Evolutionary conservation across 2,797 vertebrate species (phyloP).

Genomic region (Otolemur crassicaudatus): DNA sequence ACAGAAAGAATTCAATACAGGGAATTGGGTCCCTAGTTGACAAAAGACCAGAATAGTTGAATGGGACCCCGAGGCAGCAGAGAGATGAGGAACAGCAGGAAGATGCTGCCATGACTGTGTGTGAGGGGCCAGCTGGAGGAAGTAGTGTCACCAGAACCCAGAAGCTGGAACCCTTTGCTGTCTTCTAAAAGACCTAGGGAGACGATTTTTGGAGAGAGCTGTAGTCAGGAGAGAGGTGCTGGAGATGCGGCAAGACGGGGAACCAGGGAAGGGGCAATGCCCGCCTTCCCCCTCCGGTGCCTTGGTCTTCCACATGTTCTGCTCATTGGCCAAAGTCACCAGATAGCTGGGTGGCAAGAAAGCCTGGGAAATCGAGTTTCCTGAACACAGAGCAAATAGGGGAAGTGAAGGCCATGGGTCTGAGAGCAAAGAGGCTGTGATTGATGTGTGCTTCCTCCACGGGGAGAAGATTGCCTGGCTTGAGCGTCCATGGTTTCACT

Average conservation of each 20-base stretch:
- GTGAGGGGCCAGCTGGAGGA: neutral
- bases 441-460: too few relatives aligned
- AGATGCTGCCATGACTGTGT: neutral
- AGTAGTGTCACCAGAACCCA: neutral
- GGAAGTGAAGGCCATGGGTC: neutral
- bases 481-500: rapidly evolving
- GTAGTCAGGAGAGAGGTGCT: neutral
- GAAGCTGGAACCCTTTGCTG: neutral
- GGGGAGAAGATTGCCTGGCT: neutral
- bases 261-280: rapidly evolving
- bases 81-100: neutral
- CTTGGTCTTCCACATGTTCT: neutral
- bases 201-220: neutral
- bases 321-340: neutral
- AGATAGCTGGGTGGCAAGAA: neutral
- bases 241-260: neutral
- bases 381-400: neutral
- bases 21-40: neutral
- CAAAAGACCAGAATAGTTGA: neutral
- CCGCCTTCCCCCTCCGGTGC: too few relatives aligned
- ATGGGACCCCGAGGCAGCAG: rapidly evolving
- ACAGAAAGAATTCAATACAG: neutral
- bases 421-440: neutral
- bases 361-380: neutral
- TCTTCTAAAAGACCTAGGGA: neutral